These are phyloP conservation scores for Dinothrombium tinctorium DNA, from an alignment of 1,140 invertebrate species.

Conservation along the genomic window DNA sequence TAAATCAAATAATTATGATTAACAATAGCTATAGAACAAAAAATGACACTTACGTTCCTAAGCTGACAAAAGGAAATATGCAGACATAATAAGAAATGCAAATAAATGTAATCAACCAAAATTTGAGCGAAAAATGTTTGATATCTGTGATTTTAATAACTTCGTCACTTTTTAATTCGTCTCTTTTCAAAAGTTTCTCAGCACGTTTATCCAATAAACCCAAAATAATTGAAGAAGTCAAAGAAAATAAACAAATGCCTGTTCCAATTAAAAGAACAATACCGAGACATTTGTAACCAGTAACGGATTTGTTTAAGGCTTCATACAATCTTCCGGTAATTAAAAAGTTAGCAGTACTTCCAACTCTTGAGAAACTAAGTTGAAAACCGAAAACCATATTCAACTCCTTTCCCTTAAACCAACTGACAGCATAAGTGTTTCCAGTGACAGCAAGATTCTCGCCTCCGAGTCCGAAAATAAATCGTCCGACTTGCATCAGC, in stretches of 20 bases:
- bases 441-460: conserved; percentile 52
- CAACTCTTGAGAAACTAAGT: conserved; percentile 73
- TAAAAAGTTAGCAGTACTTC: conserved; percentile 81
- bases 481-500: conserved; percentile 79
- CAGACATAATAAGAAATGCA: conserved; percentile 86
- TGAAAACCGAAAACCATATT: conserved; percentile 93
- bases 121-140: conserved; percentile 50
- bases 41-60: conserved; percentile 57
- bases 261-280: conserved; percentile 53
- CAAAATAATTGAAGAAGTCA: conserved; percentile 54
- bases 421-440: conserved; percentile 86
- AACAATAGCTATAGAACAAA: conserved; percentile 6
- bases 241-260: conserved; percentile 48
- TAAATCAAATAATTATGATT: conserved; percentile 23
- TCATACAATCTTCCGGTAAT: conserved; percentile 70
- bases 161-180: conserved; percentile 29
- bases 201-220: conserved; percentile 63
- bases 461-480: conserved; percentile 33
- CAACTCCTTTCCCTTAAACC: conserved; percentile 91
- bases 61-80: conserved; percentile 83
- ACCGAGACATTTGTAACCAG: conserved; percentile 48
- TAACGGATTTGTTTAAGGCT: conserved; percentile 35
- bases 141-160: conserved; percentile 56
- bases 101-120: conserved; percentile 70
- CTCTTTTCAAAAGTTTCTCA: conserved; percentile 43